A percentile compares a stretch with the other conserved stretches of the same genome.
These are phyloP conservation scores for Hippocampus comes DNA, from an alignment of 2,113 vertebrate genomes.

Conservation along the genomic window DNA sequence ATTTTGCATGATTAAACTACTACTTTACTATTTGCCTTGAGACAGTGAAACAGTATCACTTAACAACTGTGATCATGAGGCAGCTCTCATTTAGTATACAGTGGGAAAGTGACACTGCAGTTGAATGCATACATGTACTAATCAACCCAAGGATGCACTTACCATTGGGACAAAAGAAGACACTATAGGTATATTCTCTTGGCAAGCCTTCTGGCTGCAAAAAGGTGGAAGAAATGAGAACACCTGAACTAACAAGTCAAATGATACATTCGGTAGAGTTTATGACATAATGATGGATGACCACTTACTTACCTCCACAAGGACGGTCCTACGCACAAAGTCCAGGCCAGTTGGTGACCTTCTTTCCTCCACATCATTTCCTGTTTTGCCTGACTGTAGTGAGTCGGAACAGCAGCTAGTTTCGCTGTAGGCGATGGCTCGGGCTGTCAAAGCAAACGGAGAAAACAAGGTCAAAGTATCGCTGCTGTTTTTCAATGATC, in stretches of 20 bases:
- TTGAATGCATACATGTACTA: not conserved
- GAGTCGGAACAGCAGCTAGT: conserved; percentile 78
- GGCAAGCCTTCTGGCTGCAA: conserved; percentile 84
- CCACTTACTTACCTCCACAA: conserved; percentile 78
- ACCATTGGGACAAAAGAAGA: conserved; percentile 95
- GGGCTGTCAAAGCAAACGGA: conserved; percentile 66
- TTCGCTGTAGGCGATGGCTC: conserved; percentile 82
- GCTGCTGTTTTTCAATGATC: not conserved
- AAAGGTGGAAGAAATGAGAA: conserved; percentile 32
- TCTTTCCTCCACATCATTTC: conserved; percentile 73
- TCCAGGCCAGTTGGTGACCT: conserved; percentile 73
- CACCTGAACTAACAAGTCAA: not conserved
- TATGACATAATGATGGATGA: not conserved
- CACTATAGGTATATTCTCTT: conserved; percentile 88
- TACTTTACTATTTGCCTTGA: not conserved
- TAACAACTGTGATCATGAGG: not conserved
- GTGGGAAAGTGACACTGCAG: not conserved
- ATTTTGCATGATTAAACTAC: no score
- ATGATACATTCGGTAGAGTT: not conserved
- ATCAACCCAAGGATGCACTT: conserved; percentile 28
- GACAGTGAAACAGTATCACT: not conserved
- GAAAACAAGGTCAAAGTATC: not conserved
- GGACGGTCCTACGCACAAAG: conserved; percentile 78
- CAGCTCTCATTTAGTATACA: not conserved
- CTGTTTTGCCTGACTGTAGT: conserved; percentile 63